These are phyloP conservation scores for Drosophila truncata DNA, from an alignment of 1,140 invertebrate species.

Conservation along the genomic window DNA sequence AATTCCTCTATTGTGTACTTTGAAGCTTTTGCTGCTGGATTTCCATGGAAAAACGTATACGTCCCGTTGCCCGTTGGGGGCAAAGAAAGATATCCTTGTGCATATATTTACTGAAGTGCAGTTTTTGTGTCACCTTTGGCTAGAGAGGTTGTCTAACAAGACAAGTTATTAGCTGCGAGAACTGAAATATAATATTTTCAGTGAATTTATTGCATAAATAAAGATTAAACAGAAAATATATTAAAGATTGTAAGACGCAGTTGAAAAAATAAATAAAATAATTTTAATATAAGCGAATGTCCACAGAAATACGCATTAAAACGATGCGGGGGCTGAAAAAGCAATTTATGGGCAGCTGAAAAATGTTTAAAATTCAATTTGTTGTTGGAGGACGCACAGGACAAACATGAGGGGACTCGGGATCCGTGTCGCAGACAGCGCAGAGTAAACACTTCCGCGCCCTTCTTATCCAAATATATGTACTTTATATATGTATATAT, in stretches of 20 bases:
- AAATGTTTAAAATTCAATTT: constrained; percentile 61
- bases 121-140: neutral
- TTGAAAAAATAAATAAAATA: constrained; percentile 3
- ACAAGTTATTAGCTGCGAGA: neutral
- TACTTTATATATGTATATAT: neutral
- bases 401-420: constrained; percentile 8
- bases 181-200: neutral
- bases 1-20: constrained; percentile 24
- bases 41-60: constrained; percentile 26
- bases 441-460: constrained; percentile 6
- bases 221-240: neutral
- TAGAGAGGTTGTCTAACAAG: neutral
- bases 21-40: constrained; percentile 26
- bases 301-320: constrained; percentile 11
- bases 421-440: constrained; percentile 6
- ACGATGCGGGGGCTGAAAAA: neutral
- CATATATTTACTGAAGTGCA: constrained; percentile 2
- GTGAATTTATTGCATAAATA: neutral
- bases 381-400: neutral
- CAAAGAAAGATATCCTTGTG: neutral
- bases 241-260: neutral
- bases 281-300: constrained; percentile 1
- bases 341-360: constrained; percentile 35
- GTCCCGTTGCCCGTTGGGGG: neutral
- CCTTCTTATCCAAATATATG: constrained; percentile 22